These are phyloP conservation scores for Momotus momota DNA, from an alignment of 2,797 vertebrate species.

Conservation along the genomic window DNA sequence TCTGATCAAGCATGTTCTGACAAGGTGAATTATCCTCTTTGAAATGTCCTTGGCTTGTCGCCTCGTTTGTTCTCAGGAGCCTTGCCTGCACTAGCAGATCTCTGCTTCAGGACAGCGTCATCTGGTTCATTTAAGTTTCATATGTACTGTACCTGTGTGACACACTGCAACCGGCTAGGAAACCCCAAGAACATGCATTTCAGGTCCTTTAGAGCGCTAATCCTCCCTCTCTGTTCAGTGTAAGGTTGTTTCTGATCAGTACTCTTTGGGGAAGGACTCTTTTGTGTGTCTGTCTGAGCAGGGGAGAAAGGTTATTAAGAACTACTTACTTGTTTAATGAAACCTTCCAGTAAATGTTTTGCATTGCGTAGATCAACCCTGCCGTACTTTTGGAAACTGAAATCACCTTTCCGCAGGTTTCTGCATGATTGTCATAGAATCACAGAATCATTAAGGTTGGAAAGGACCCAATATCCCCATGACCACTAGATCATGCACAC, in stretches of 20 bases:
- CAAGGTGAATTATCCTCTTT: not conserved
- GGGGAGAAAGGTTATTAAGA: not conserved
- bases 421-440: not conserved
- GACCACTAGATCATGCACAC: no score
- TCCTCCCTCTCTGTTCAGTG: not conserved
- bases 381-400: not conserved
- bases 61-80: not conserved
- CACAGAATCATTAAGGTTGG: no score
- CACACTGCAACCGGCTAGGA: not conserved
- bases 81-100: not conserved
- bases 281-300: not conserved
- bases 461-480: no score
- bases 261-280: not conserved
- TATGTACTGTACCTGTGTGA: not conserved
- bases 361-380: not conserved
- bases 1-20: not conserved
- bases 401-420: not conserved
- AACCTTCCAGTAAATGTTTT: not conserved
- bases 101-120: not conserved
- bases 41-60: constrained; percentile 8
- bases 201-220: not conserved
- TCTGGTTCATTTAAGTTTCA: not conserved
- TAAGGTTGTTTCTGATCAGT: not conserved
- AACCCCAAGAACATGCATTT: not conserved
- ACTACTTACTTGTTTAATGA: not conserved